These are phyloP conservation scores for Oreochromis mossambicus DNA, from an alignment of 2,797 vertebrate species.

Conservation along the genomic window DNA sequence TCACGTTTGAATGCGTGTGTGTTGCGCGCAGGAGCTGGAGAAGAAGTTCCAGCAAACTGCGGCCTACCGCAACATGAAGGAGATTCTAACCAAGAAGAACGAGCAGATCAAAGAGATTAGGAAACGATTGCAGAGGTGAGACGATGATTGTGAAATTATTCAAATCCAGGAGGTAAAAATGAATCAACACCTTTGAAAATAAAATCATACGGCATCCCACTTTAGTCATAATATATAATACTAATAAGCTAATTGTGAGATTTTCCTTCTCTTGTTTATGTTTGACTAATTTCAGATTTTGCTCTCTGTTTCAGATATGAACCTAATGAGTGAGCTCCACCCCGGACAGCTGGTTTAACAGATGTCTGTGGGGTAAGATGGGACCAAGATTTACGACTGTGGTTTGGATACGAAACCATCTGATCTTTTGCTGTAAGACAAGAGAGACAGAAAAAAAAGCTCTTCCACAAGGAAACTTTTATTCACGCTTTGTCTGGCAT, in stretches of 20 bases:
- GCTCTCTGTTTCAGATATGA: conserved; percentile 72
- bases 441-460: conserved; percentile 12
- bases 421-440: conserved; percentile 12
- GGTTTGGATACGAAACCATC: conserved; percentile 23
- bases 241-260: neutral
- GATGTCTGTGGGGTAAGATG: neutral
- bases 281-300: neutral
- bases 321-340: conserved; percentile 71
- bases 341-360: neutral
- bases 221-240: neutral
- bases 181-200: neutral
- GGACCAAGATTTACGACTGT: conserved; percentile 4
- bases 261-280: neutral
- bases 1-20: neutral
- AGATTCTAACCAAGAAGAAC: conserved; percentile 95
- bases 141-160: neutral
- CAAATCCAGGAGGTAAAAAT: neutral
- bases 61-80: conserved; percentile 96
- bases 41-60: conserved; percentile 97
- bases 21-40: conserved; percentile 83
- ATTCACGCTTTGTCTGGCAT: conserved; percentile 30
- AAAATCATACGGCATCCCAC: neutral
- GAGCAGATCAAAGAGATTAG: conserved; percentile 95
- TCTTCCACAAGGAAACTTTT: neutral
- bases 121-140: conserved; percentile 86